Base-by-base conservation (phyloP, 92 coral and sea anemone species). In the Zoanthus sansibaricus region DNA sequence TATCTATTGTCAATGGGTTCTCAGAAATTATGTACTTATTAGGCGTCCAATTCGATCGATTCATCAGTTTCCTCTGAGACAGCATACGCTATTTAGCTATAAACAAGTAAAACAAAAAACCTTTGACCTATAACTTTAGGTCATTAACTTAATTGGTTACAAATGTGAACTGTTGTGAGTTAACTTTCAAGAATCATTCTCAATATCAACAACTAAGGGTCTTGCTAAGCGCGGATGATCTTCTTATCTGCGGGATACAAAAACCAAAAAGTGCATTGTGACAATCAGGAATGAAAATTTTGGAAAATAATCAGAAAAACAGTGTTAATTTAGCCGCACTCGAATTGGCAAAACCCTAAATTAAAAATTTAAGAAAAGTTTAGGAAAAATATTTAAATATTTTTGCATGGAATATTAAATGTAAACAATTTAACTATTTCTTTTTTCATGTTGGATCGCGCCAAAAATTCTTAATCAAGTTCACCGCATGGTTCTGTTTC, bases 101-200 rank as follows among this genome's bases (percentile, higher is more conserved):
- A 51, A 9, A 75, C 61, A 76, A 49, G 3, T 47, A 47, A 30
- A 52, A 55, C 33, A 21, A 52, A 45, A 45, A 37, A 37, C 4
- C 31, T 14, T 7, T 66, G 73, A 80, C 85, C 75, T 80, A 49
- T 68, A 9, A 54, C 74, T 66, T 21, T 66, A 44, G 21, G 74
- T 56, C 59, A 44, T 80, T 80, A 80, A 54, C 37, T 80, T 80
- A 80, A 80, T 80, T 80, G 85, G 73, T 62, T 80, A 80, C 85
- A 80, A 80, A 66, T 64, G 85, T 46, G 75, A 70, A 52, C 85
- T 67, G 85, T 80, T 80, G 85, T 46, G 70, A 80, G 74, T 48
- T 80, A 80, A 80, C 46, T 80, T 14, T 80, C 74, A 69, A 69
- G 66, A 64, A 80, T 59, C 56, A 80, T 66, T 66, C 46, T 80